Evolutionary conservation across 2,797 vertebrate species (phyloP).

Genomic region (Spinus pinus): DNA sequence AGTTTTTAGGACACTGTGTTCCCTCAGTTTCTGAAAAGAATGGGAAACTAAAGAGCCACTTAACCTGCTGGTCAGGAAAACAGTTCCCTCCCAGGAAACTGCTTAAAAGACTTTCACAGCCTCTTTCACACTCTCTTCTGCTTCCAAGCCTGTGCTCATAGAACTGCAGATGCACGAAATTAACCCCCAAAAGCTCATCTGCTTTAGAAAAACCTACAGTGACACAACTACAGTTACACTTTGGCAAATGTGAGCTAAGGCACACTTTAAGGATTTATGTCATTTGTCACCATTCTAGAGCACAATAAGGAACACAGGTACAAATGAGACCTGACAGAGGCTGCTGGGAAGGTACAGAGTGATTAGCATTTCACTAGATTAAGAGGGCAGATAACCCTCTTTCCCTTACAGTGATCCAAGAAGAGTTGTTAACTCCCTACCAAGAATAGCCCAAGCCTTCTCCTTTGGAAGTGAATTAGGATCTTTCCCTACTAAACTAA

Average conservation of each 20-base stretch:
- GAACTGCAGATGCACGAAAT: not conserved
- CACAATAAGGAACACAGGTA: not conserved
- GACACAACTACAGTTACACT: not conserved
- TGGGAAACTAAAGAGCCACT: constrained; percentile 41
- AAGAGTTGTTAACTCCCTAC: not conserved
- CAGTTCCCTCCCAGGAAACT: constrained; percentile 3
- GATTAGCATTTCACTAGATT: constrained; percentile 39
- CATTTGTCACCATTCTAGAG: not conserved
- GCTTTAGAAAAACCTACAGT: not conserved
- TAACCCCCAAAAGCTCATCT: not conserved
- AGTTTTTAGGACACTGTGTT: constrained; percentile 4
- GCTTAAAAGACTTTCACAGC: not conserved
- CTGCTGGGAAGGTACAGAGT: not conserved
- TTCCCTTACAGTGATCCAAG: constrained; percentile 32
- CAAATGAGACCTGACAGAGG: not conserved
- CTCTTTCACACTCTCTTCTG: not conserved
- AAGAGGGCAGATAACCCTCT: constrained; percentile 32
- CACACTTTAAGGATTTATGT: not conserved
- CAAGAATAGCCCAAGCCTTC: constrained; percentile 8
- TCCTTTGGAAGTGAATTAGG: not conserved
- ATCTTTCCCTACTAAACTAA: not conserved
- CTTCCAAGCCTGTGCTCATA: not conserved
- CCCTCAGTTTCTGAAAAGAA: constrained; percentile 13
- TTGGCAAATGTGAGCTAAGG: not conserved
- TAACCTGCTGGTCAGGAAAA: constrained; percentile 54